Base-by-base conservation (phyloP, 1,140 invertebrate species). In the Homalodisca vitripennis region DNA sequence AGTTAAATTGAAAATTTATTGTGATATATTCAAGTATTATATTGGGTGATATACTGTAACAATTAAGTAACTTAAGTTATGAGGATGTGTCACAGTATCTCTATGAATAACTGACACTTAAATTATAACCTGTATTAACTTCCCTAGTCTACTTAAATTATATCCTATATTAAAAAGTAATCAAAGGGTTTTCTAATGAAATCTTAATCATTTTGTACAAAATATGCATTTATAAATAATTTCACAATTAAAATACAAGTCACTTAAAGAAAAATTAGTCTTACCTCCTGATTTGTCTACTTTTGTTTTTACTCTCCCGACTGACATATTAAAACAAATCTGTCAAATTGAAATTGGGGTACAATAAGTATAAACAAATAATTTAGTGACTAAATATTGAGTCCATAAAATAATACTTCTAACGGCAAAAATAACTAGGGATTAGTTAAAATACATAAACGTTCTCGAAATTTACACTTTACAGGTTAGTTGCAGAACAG, bases 291-390 rank as follows among this genome's bases (percentile, higher is more conserved):
- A 70, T 68, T 75, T 75, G 48, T 75, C 74, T 46, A 75, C 27
- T 72, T 75, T 75, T 22, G 74, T 75, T 72, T 73, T 75, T 10
- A 75, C 73, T 67, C 71, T 72, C 29, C 74, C 73, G 29, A 72
- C 55, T 12, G 57, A 69, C 74, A 73, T 74, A 26, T 22, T 64
- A n/a, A n/a, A n/a, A n/a, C n/a, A n/a, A n/a, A n/a, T n/a, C n/a
- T n/a, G n/a, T n/a, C n/a, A n/a, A n/a, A n/a, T n/a, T n/a, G n/a
- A n/a, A n/a, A n/a, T n/a, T n/a, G n/a, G n/a, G n/a, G n/a, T n/a
- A n/a, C n/a, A n/a, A n/a, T n/a, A n/a, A n/a, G n/a, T n/a, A n/a
- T n/a, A n/a, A n/a, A n/a, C n/a, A n/a, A n/a, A n/a, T n/a, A n/a
- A n/a, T n/a, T n/a, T n/a, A n/a, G n/a, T n/a, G n/a, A n/a, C n/a